Evolutionary conservation across 2,888 invertebrate genomes (phyloP), one percentile per base, ranked within the genome.

Genomic region (Drosophila fulvimacula): DNA sequence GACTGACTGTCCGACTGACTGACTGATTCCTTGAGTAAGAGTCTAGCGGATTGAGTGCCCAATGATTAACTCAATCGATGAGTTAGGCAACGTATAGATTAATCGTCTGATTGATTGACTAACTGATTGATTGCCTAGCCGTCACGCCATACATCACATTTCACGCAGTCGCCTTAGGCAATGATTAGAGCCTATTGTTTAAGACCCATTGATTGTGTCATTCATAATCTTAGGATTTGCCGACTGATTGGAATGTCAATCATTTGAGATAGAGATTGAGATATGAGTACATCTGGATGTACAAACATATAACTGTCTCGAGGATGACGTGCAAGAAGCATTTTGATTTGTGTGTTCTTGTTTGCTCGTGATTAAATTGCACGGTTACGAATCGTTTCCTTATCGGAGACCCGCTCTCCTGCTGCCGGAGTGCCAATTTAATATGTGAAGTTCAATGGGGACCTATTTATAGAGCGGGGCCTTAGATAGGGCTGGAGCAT

Each of bases 281-380:
- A 53, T 38, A 38, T n/a, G 24, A 19, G 55, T 30, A 55, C 55
- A 42, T 55, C 55, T 15, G 27, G 17, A 30, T 55, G 41, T 38
- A 34, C 11, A 42, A 3, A 15, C 42, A 32, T 13, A 38, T 19
- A 52, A 13, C 17, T 19, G 48, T 4, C 21, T 32, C 36, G 17
- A 17, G 41, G 19, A 49, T 51, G 49, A 42, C 55, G 49, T 27
- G 38, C 48, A 49, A 1, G 24, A 5, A 10, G 10, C 41, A 30
- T 46, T 41, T 17, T n/a, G 34, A 15, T 21, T 38, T 56, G 32
- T 11, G 27, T 34, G 19, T 1, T n/a, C 41, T 44, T 56, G 30
- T 55, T 74, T 55, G 60, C 75, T 75, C 76, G 76, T 75, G 75
- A 75, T 75, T 76, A 68, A 76, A 76, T 74, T 70, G 66, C 57